These are phyloP conservation scores for Spermophilus dauricus DNA, from an alignment of 2,113 vertebrate species.

Conservation along the genomic window DNA sequence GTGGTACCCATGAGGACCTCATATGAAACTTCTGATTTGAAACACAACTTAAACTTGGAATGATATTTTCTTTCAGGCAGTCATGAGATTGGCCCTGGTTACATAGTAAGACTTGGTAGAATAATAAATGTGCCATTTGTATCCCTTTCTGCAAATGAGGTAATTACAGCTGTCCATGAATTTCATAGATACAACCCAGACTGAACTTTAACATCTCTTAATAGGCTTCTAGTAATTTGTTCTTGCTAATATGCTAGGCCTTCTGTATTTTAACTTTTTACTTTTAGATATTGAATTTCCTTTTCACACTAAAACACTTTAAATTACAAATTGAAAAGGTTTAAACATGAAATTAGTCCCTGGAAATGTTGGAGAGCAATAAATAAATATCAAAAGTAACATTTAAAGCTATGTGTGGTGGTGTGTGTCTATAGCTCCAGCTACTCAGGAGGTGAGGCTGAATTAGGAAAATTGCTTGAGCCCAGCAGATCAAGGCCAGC, in stretches of 20 bases:
- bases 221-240: constrained; percentile 24
- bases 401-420: neutral
- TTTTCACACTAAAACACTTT: constrained; percentile 52
- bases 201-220: neutral
- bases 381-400: constrained; percentile 22
- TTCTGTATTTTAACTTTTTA: constrained; percentile 18
- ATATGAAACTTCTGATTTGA: constrained; percentile 45
- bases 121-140: neutral
- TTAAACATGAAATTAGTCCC: constrained; percentile 52
- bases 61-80: constrained; percentile 1
- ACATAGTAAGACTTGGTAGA: neutral
- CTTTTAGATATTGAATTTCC: constrained; percentile 24
- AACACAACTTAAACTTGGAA: constrained; percentile 48
- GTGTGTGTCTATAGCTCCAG: neutral
- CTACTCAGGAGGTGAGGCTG: neutral
- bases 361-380: constrained; percentile 39
- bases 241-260: neutral
- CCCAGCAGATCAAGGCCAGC: no score
- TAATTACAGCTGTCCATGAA: constrained; percentile 23
- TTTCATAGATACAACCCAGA: constrained; percentile 4
- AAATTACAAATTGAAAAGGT: constrained; percentile 37
- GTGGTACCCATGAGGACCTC: neutral
- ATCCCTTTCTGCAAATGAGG: constrained; percentile 38
- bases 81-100: constrained; percentile 34
- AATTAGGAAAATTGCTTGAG: neutral